Evolutionary conservation across 1,140 invertebrate genomes (phyloP).

Genomic region (Dinothrombium tinctorium): DNA sequence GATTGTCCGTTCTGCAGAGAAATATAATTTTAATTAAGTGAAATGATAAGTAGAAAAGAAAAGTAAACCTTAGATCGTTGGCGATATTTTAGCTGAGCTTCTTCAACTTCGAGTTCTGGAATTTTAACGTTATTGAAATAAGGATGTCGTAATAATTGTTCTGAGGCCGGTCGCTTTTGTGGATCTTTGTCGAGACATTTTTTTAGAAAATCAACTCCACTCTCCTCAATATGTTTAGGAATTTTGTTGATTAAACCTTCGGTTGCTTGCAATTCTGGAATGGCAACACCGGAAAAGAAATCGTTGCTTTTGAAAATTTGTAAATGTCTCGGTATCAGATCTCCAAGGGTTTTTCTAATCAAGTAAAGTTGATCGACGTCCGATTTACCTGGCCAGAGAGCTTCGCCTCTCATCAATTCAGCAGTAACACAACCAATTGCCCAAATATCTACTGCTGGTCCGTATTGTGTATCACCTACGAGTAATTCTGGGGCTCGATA

Average conservation of each 20-base stretch:
- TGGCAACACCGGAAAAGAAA: constrained; percentile 61
- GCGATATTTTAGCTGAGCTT: neutral
- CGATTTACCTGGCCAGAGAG: constrained; percentile 89
- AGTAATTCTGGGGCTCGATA: constrained; percentile 87
- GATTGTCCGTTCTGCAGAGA: no score
- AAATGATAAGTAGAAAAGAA: no score
- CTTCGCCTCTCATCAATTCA: constrained; percentile 79
- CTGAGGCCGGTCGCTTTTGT: constrained; percentile 57
- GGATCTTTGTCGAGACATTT: constrained; percentile 90
- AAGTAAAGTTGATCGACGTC: constrained; percentile 94
- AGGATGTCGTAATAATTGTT: constrained; percentile 61
- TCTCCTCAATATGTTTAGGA: constrained; percentile 37
- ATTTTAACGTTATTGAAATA: constrained; percentile 35
- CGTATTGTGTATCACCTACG: constrained; percentile 91
- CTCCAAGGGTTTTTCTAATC: constrained; percentile 56
- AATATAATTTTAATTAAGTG: no score
- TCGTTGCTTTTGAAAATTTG: constrained; percentile 84
- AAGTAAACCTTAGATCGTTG: constrained; percentile 6
- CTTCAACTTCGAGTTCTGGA: constrained; percentile 7
- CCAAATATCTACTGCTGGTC: constrained; percentile 92
- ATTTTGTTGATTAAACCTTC: constrained; percentile 57
- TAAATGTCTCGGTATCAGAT: constrained; percentile 76
- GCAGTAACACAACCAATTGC: constrained; percentile 85
- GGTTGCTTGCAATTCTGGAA: constrained; percentile 49
- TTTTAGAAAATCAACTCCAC: constrained; percentile 52